Evolutionary conservation across 2,113 vertebrate species (phyloP).

Genomic region (Falco punctatus): DNA sequence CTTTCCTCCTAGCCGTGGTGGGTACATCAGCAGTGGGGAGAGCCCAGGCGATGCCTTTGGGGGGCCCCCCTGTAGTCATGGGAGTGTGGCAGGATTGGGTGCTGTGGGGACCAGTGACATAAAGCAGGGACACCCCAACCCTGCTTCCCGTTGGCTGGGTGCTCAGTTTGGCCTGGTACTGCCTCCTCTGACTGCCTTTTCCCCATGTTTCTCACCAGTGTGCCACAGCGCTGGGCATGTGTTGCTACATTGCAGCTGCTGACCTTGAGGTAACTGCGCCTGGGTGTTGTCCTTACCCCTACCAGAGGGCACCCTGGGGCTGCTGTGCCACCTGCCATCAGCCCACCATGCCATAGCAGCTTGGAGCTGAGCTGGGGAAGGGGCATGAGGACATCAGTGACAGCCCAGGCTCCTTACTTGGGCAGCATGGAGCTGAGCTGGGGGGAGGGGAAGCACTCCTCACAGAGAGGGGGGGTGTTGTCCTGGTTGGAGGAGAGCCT

Average conservation of each 20-base stretch:
- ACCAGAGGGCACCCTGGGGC: neutral
- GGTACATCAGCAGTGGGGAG: neutral
- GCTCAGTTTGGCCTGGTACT: rapidly evolving
- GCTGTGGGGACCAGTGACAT: neutral
- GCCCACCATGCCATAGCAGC: neutral
- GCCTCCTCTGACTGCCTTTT: neutral
- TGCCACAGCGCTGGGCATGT: slow-evolving; percentile 88
- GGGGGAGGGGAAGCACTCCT: neutral
- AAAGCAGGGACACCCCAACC: neutral
- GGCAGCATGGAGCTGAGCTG: neutral
- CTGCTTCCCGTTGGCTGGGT: neutral
- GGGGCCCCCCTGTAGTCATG: rapidly evolving
- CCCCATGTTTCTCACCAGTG: slow-evolving; percentile 76
- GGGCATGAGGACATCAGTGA: neutral
- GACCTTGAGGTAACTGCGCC: slow-evolving; percentile 83
- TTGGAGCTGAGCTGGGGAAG: neutral
- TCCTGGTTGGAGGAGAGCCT: neutral
- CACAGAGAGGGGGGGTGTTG: neutral
- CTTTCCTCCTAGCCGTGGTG: neutral
- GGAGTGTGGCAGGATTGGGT: neutral
- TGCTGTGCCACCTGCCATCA: neutral
- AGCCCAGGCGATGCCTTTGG: neutral
- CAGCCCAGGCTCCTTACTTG: neutral
- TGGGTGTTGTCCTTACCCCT: rapidly evolving
- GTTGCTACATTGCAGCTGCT: slow-evolving; percentile 91